phyloP scores from a whole-genome alignment of 2,888 invertebrate species.

The Diarsia dahlii region DNA sequence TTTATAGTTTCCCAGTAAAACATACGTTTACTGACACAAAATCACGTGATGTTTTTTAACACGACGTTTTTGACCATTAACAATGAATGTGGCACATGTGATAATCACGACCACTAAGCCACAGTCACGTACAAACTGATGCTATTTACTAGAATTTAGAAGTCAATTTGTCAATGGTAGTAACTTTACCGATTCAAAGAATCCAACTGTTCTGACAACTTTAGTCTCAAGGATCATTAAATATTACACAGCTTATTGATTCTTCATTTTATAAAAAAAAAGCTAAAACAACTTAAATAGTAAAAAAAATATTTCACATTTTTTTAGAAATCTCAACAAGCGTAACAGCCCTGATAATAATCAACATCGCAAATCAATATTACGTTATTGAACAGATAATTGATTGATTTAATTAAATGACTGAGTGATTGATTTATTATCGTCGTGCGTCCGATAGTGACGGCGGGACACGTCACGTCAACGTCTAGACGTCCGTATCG shows the following conservation, averaged over 20 bases:
- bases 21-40: background rate
- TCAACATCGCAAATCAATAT: slow-evolving; percentile 62
- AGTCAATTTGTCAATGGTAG: slow-evolving; percentile 6
- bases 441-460: slow-evolving; percentile 58
- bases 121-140: slow-evolving; percentile 38
- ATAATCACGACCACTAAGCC: slow-evolving; percentile 37
- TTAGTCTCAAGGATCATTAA: background rate
- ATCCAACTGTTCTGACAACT: background rate
- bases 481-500: slow-evolving; percentile 56
- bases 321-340: slow-evolving; percentile 17
- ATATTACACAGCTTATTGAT: background rate
- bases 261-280: background rate
- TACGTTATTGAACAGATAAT: slow-evolving; percentile 59
- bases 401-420: slow-evolving; percentile 65
- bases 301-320: background rate
- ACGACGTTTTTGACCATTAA: slow-evolving; percentile 25
- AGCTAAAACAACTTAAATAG: background rate
- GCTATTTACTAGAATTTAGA: slow-evolving; percentile 36
- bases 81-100: slow-evolving; percentile 30
- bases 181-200: slow-evolving; percentile 16
- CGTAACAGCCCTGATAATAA: slow-evolving; percentile 42
- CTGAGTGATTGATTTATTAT: slow-evolving; percentile 67
- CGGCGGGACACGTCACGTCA: slow-evolving; percentile 63
- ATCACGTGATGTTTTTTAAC: slow-evolving; percentile 21
- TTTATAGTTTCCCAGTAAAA: background rate